Percentiles rank a stretch among this genome's conserved stretches.
Evolutionary conservation across 2,797 vertebrate species (phyloP).

Genomic region (Myiothlypis coronata): DNA sequence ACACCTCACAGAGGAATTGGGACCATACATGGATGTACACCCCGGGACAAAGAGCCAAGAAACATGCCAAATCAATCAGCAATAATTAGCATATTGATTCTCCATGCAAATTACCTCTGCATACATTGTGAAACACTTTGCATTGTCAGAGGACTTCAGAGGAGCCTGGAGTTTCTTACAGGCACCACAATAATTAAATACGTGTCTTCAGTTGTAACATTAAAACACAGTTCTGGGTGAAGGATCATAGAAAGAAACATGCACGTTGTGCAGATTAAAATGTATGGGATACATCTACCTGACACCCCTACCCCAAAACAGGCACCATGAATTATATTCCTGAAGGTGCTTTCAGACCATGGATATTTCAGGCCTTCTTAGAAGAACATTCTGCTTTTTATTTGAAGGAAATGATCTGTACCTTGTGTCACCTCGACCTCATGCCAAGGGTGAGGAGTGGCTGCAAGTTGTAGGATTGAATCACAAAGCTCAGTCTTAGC

Average conservation of each 20-base stretch:
- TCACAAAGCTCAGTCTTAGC: not conserved
- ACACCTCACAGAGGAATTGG: not conserved
- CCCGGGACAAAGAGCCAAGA: conserved; percentile 3
- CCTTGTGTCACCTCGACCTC: not conserved
- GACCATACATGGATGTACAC: not conserved
- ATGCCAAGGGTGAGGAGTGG: not conserved
- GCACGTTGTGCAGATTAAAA: not conserved
- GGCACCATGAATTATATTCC: not conserved
- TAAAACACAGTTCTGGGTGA: not conserved
- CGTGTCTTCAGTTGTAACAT: not conserved
- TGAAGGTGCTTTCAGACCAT: not conserved
- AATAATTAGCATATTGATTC: conserved; percentile 50
- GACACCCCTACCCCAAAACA: not conserved
- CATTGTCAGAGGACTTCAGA: conserved; percentile 16
- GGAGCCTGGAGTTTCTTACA: not conserved
- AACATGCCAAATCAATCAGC: not conserved
- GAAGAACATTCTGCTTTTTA: not conserved
- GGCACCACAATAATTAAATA: not conserved
- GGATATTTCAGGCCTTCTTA: not conserved
- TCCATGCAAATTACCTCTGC: conserved; percentile 35
- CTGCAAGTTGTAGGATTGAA: not conserved
- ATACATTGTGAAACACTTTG: conserved; percentile 14
- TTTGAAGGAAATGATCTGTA: not conserved
- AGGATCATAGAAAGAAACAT: not conserved
- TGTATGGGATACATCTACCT: not conserved